A percentile compares a stretch with the other conserved stretches of the same genome.
phyloP scores from a whole-genome alignment of 2,888 invertebrate species.

The Coenonympha glycerion region DNA sequence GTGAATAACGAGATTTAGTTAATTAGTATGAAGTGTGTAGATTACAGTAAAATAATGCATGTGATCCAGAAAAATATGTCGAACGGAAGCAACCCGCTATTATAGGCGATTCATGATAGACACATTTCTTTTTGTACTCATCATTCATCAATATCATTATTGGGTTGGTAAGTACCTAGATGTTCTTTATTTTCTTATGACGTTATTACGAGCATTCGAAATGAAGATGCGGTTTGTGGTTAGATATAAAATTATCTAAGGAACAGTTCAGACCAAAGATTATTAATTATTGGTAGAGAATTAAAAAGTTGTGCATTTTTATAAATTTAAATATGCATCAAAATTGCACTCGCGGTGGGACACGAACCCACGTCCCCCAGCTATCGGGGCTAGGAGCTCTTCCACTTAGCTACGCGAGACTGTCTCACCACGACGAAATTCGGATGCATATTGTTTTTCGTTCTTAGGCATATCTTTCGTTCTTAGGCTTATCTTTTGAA shows the following conservation, averaged over 20 bases:
- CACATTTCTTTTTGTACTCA: constrained; percentile 33
- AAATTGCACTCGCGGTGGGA: too few species aligned
- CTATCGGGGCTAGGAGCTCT: too few species aligned
- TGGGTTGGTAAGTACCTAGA: constrained; percentile 49
- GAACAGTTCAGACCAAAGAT: constrained; percentile 44
- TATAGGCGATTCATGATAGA: constrained; percentile 22
- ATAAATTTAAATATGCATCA: too few species aligned
- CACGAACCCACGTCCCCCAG: too few species aligned
- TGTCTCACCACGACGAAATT: too few species aligned
- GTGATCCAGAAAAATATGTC: constrained; percentile 24
- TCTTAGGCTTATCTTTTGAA: too few species aligned
- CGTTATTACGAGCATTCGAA: constrained; percentile 59
- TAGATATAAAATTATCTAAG: constrained; percentile 41
- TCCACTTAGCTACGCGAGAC: too few species aligned
- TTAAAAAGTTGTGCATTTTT: not conserved
- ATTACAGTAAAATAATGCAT: constrained; percentile 18
- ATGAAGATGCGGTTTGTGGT: constrained; percentile 60
- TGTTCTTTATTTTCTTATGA: constrained; percentile 57
- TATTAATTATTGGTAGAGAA: too few species aligned
- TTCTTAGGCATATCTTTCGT: too few species aligned
- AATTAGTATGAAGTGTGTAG: constrained; percentile 3
- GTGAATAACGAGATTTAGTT: too few species aligned
- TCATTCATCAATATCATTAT: constrained; percentile 53
- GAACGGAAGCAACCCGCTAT: constrained; percentile 28
- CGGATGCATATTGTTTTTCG: too few species aligned